Evolutionary conservation across 2,797 vertebrate genomes (phyloP).

Genomic region (Pseudochaenichthys georgianus): DNA sequence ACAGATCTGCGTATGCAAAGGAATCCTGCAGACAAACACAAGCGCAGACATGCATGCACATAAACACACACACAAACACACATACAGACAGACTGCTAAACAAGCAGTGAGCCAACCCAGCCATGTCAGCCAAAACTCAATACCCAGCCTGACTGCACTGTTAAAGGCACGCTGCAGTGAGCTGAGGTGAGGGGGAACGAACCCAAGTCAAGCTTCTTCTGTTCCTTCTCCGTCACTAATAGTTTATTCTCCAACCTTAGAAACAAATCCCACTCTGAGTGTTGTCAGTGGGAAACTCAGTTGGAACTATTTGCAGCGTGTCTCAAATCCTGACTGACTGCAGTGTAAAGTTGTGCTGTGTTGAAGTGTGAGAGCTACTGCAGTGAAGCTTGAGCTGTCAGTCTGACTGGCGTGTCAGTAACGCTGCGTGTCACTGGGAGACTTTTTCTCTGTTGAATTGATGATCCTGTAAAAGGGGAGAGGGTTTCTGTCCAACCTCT

Average conservation of each 20-base stretch:
- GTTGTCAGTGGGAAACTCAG: slow-evolving; percentile 38
- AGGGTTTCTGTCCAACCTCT: background rate
- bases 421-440: slow-evolving; percentile 24
- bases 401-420: slow-evolving; percentile 35
- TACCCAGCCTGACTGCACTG: slow-evolving; percentile 53
- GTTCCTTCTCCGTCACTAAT: slow-evolving; percentile 45
- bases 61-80: slow-evolving; percentile 35
- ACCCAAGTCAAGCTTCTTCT: slow-evolving; percentile 43
- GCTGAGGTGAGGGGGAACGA: slow-evolving; percentile 48
- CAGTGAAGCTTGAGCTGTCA: slow-evolving; percentile 42
- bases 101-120: slow-evolving; percentile 52
- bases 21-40: slow-evolving; percentile 35
- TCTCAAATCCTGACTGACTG: slow-evolving; percentile 41
- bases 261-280: slow-evolving; percentile 36
- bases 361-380: slow-evolving; percentile 30
- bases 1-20: slow-evolving; percentile 14
- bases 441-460: slow-evolving; percentile 8
- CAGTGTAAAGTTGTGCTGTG: slow-evolving; percentile 35
- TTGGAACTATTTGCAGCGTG: slow-evolving; percentile 45
- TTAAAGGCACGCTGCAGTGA: slow-evolving; percentile 40
- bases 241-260: slow-evolving; percentile 48
- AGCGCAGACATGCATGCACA: slow-evolving; percentile 44
- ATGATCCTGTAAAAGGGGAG: slow-evolving; percentile 9
- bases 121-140: slow-evolving; percentile 61
- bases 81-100: slow-evolving; percentile 50